Evolutionary conservation across 2,113 vertebrate genomes (phyloP).

Genomic region (Carassius carassius): DNA sequence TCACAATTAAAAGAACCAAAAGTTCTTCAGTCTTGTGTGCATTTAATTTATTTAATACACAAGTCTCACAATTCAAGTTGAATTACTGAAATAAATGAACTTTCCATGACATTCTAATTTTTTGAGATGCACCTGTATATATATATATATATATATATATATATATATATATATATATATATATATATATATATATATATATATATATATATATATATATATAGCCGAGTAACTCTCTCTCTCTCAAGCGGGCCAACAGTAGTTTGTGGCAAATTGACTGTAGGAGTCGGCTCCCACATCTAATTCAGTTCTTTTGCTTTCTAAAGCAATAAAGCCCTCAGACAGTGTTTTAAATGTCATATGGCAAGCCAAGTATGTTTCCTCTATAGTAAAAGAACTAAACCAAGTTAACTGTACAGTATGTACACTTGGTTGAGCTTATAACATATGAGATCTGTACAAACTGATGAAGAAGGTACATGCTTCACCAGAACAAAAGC

Average conservation of each 20-base stretch:
- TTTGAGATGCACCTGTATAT: too few relatives aligned
- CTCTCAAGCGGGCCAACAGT: not conserved
- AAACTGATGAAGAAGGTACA: not conserved
- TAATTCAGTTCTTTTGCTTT: slow-evolving; percentile 5
- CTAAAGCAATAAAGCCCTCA: slow-evolving; percentile 6
- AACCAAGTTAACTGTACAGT: not conserved
- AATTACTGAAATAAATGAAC: too few relatives aligned
- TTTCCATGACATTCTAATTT: too few relatives aligned
- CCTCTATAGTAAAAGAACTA: not conserved
- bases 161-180: not conserved
- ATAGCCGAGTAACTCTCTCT: not conserved
- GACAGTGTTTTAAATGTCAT: not conserved
- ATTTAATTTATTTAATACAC: too few relatives aligned
- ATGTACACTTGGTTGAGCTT: not conserved
- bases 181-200: too few relatives aligned
- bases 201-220: not conserved
- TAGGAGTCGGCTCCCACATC: not conserved
- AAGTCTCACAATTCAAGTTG: too few relatives aligned
- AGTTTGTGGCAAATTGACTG: not conserved
- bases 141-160: not conserved
- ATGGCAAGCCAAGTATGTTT: not conserved
- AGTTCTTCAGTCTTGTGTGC: too few relatives aligned
- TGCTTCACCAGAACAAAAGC: not conserved
- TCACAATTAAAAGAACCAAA: too few relatives aligned
- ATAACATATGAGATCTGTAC: not conserved